phyloP scores from a whole-genome alignment of 2,888 invertebrate genomes.

The Drosophila trichaetosa region DNA sequence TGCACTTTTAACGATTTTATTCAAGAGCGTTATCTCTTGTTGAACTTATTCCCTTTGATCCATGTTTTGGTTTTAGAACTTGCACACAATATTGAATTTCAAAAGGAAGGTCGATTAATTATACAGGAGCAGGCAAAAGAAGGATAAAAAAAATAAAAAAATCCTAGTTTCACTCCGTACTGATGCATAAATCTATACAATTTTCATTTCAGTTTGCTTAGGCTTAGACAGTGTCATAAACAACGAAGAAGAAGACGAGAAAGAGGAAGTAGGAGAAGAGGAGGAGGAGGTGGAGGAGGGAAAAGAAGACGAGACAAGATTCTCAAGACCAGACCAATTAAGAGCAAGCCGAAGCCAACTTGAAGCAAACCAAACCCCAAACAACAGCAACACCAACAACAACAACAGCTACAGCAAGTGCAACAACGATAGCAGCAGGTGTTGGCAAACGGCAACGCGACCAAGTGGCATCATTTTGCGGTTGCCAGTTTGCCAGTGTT shows the following conservation, averaged over 20 bases:
- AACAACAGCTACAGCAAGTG: not conserved
- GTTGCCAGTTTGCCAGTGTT: conserved; percentile 34
- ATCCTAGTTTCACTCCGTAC: not conserved
- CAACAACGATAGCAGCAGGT: conserved; percentile 38
- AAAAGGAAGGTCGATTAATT: not conserved
- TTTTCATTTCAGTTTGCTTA: conserved; percentile 23
- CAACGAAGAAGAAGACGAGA: not conserved
- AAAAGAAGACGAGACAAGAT: conserved; percentile 23
- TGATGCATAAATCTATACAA: not conserved
- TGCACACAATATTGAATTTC: not conserved
- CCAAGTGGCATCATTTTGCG: conserved; percentile 75
- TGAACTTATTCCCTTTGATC: not conserved
- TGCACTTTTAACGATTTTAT: not conserved
- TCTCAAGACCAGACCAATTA: conserved; percentile 40
- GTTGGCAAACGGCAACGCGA: conserved; percentile 48
- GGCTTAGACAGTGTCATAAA: conserved; percentile 6
- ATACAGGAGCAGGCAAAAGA: not conserved
- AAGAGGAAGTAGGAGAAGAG: no score
- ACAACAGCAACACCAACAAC: not conserved
- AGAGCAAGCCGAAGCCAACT: conserved; percentile 18
- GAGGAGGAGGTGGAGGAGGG: not conserved
- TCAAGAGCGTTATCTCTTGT: not conserved
- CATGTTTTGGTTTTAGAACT: not conserved
- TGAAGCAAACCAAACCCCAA: conserved; percentile 2
- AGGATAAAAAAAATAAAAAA: not conserved